A percentile compares a stretch with the other conserved stretches of the same genome.
These are phyloP conservation scores for Galeopterus variegatus DNA, from an alignment of 2,113 vertebrate species.

Conservation along the genomic window DNA sequence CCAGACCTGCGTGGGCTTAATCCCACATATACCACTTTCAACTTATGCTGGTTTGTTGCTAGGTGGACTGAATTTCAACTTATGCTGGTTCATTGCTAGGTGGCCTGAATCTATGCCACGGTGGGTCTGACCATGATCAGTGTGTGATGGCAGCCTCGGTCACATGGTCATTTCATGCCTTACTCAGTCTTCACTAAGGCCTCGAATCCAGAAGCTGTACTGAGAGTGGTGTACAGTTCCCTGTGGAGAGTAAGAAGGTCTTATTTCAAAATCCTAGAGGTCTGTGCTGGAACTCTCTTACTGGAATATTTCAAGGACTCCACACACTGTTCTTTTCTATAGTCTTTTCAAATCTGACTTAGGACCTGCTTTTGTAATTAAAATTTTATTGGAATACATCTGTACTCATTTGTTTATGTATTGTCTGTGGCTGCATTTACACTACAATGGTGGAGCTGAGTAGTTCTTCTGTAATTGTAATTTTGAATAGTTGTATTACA, in stretches of 20 bases:
- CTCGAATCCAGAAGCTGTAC: background rate
- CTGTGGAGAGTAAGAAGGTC: background rate
- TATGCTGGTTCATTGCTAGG: background rate
- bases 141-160: background rate
- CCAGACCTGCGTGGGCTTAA: background rate
- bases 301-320: background rate
- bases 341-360: constrained; percentile 13
- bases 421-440: background rate
- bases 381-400: background rate
- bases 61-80: background rate
- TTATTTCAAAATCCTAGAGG: background rate
- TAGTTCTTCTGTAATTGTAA: background rate
- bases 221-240: background rate
- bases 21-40: background rate
- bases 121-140: background rate
- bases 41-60: background rate
- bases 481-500: background rate
- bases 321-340: background rate
- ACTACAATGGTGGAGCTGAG: background rate
- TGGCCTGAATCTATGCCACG: background rate
- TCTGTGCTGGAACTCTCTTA: background rate
- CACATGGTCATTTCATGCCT: background rate
- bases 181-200: background rate
- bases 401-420: background rate
- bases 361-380: background rate